Conservation (phyloP, 2,113 vertebrate genomes). For the Suncus etruscus region DNA sequence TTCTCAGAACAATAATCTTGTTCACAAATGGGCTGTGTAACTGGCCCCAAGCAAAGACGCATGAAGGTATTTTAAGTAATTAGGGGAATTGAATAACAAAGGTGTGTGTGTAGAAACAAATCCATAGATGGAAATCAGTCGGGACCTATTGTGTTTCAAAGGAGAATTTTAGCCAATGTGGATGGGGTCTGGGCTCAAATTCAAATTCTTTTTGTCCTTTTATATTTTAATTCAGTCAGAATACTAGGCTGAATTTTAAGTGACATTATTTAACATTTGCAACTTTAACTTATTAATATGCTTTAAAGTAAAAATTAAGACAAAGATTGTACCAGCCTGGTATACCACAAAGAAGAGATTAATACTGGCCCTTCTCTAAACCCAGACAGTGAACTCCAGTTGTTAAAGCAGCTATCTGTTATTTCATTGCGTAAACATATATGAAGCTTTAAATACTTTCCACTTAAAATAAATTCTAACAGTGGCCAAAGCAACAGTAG, state of each 20-base stretch:
- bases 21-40: neutral
- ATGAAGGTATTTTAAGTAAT: constrained; percentile 43
- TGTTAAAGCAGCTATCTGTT: neutral
- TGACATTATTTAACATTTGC: neutral
- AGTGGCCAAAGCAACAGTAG: too few relatives aligned
- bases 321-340: neutral
- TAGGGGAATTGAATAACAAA: constrained; percentile 14
- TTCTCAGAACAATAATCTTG: neutral
- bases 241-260: constrained; percentile 54
- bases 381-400: neutral
- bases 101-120: neutral
- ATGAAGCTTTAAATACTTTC: constrained; percentile 13
- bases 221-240: constrained; percentile 37
- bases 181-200: neutral
- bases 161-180: neutral
- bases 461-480: constrained; percentile 37
- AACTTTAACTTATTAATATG: constrained; percentile 46
- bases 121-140: neutral
- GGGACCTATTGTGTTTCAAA: constrained; percentile 10
- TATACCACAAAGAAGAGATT: constrained; percentile 1
- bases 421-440: constrained; percentile 24
- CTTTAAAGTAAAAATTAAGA: constrained; percentile 35
- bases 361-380: neutral
- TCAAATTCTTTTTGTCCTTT: constrained; percentile 5
- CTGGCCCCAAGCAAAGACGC: neutral